Conservation (phyloP, 2,888 invertebrate genomes). For the Mesoligia furuncula region DNA sequence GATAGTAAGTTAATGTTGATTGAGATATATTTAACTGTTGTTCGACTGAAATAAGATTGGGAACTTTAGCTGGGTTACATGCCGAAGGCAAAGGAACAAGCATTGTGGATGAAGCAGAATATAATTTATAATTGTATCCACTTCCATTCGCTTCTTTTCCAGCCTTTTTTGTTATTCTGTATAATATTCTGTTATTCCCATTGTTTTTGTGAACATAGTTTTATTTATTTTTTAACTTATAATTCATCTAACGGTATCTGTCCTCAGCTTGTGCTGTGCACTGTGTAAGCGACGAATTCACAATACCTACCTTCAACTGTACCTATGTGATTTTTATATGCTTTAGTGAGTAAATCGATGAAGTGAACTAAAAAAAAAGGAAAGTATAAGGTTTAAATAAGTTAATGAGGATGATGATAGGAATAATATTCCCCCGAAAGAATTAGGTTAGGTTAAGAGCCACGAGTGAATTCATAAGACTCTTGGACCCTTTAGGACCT, state of each 20-base stretch:
- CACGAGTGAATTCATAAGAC: background rate
- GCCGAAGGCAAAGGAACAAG: background rate
- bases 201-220: too few species aligned
- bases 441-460: too few species aligned
- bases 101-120: background rate
- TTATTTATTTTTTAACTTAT: too few species aligned
- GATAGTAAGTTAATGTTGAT: constrained; percentile 54
- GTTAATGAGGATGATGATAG: background rate
- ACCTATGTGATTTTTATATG: background rate
- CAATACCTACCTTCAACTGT: background rate
- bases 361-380: background rate
- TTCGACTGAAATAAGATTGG: constrained; percentile 9
- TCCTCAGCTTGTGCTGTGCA: background rate
- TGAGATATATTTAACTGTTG: constrained; percentile 56
- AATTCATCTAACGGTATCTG: background rate
- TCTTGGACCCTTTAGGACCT: background rate
- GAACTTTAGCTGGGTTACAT: background rate
- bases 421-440: too few species aligned
- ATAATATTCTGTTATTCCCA: background rate
- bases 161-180: background rate
- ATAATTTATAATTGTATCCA: background rate
- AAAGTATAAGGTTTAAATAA: background rate
- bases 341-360: background rate
- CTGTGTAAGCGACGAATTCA: background rate
- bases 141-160: background rate